Evolutionary conservation across 1,140 invertebrate species (phyloP).

Genomic region (Zelostemma sp.): DNA sequence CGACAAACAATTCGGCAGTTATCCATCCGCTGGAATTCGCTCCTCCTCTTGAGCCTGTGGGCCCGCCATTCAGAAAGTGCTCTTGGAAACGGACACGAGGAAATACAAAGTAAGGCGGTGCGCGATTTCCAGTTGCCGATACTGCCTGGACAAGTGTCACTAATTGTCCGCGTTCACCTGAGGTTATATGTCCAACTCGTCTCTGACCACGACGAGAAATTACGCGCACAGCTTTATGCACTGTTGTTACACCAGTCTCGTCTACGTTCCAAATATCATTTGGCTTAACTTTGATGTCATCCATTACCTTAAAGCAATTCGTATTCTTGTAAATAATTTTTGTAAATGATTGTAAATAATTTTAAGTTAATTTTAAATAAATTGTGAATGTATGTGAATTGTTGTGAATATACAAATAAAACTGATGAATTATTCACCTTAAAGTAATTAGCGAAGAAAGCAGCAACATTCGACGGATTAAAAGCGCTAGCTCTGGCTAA

Average conservation of each 20-base stretch:
- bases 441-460: conserved; percentile 31
- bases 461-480: conserved; percentile 40
- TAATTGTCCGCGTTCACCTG: conserved; percentile 8
- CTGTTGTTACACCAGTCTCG: conserved; percentile 9
- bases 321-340: no score
- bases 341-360: no score
- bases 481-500: conserved; percentile 41
- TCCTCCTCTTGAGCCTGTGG: not conserved
- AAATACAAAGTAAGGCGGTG: conserved; percentile 13
- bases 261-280: conserved; percentile 18
- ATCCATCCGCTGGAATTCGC: conserved; percentile 20
- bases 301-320: no score
- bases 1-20: conserved; percentile 10
- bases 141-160: conserved; percentile 15
- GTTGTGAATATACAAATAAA: no score
- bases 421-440: no score
- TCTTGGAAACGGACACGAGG: conserved; percentile 6
- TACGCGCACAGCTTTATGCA: conserved; percentile 15
- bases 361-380: no score
- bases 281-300: conserved; percentile 3
- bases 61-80: conserved; percentile 12
- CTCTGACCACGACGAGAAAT: conserved; percentile 9
- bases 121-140: conserved; percentile 14
- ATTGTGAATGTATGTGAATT: no score
- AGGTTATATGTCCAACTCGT: conserved; percentile 15